A percentile compares a stretch with the other conserved stretches of the same genome.
Conservation (phyloP, 2,888 invertebrate species). For the Drosophila anomelani region DNA sequence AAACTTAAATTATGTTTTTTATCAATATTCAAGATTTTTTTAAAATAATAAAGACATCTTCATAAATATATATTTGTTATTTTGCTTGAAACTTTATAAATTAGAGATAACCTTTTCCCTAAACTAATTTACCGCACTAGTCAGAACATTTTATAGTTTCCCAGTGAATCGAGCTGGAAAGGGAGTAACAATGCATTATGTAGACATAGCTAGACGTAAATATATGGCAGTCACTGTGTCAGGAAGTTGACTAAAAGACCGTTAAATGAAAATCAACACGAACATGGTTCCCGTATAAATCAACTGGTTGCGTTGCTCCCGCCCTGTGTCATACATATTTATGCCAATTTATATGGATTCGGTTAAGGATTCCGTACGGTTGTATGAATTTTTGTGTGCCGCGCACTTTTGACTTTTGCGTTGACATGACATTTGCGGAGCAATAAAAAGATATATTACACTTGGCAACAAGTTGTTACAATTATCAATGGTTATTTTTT, state of each 20-base stretch:
- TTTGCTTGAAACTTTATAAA: neutral
- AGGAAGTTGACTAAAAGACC: constrained; percentile 82
- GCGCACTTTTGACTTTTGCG: constrained; percentile 76
- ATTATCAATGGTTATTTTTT: neutral
- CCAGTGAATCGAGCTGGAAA: neutral
- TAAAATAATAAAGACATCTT: neutral
- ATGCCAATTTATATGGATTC: constrained; percentile 32
- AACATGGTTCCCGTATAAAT: constrained; percentile 72
- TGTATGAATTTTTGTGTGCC: constrained; percentile 31
- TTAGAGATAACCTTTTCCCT: neutral
- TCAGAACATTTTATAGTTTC: neutral
- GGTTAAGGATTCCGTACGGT: constrained; percentile 25
- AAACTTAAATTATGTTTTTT: neutral
- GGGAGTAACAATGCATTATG: constrained; percentile 44
- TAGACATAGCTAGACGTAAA: constrained; percentile 66
- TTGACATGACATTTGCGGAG: constrained; percentile 77
- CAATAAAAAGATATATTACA: constrained; percentile 50
- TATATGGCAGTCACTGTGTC: constrained; percentile 79
- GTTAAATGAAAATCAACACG: constrained; percentile 81
- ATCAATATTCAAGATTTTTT: neutral
- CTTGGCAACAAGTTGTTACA: constrained; percentile 31
- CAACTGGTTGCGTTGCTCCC: constrained; percentile 74
- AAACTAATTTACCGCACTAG: neutral
- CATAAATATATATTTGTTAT: neutral
- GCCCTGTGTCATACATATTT: constrained; percentile 46